These are phyloP conservation scores for Lagorchestes hirsutus DNA, from an alignment of 2,797 vertebrate genomes.

Conservation along the genomic window DNA sequence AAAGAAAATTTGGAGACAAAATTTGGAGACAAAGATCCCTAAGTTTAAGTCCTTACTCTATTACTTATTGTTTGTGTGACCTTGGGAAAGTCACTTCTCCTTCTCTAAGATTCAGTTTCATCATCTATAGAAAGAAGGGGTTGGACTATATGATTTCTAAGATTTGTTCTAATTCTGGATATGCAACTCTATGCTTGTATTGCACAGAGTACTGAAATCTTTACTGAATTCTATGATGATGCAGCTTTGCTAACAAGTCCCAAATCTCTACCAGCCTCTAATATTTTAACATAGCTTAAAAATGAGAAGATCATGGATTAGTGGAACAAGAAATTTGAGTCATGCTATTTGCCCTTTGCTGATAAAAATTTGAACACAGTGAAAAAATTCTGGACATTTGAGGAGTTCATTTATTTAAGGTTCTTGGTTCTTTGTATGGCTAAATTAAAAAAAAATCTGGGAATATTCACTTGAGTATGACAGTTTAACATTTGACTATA, in stretches of 20 bases:
- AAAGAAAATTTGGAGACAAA: background rate
- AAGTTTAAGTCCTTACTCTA: background rate
- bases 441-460: background rate
- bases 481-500: background rate
- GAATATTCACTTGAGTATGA: background rate
- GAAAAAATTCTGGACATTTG: background rate
- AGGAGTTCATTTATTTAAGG: background rate
- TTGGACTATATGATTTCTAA: background rate
- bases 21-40: background rate
- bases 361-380: background rate
- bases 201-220: background rate
- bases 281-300: background rate
- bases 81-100: background rate
- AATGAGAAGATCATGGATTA: background rate
- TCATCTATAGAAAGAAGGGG: background rate
- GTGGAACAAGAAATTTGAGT: background rate
- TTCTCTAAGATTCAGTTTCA: background rate
- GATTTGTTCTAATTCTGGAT: background rate
- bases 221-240: background rate
- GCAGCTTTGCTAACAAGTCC: background rate
- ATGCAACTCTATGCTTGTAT: background rate
- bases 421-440: background rate
- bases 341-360: background rate
- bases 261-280: background rate
- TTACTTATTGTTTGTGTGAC: background rate